Percentiles rank a stretch among this genome's conserved stretches.
Conservation (phyloP, 2,888 invertebrate genomes). For the Sylvicola fuscatus region DNA sequence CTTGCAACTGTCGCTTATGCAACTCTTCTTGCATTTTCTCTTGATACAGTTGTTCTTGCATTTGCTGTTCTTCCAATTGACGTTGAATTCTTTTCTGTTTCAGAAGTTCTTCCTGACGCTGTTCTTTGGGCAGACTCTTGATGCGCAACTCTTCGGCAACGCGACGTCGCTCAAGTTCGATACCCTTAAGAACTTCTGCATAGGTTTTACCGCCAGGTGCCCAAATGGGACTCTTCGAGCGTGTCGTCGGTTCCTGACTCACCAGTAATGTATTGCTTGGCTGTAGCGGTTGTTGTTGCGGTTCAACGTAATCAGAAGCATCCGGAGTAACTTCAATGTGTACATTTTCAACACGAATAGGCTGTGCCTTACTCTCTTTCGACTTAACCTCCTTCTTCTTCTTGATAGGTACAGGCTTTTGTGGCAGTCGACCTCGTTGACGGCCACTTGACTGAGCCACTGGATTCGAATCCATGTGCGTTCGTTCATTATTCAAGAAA, state of each 20-base stretch:
- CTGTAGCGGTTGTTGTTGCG: slow-evolving; percentile 2
- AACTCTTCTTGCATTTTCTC: slow-evolving; percentile 3
- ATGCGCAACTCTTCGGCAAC: slow-evolving; percentile 2
- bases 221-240: slow-evolving; percentile 55
- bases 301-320: background rate
- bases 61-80: slow-evolving; percentile 7
- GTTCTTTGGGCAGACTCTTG: slow-evolving; percentile 8
- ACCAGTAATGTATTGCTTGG: slow-evolving; percentile 11
- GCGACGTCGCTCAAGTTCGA: no score
- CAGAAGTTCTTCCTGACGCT: no score
- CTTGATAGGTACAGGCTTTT: no score
- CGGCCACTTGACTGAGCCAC: no score
- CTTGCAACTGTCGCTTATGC: slow-evolving; percentile 4
- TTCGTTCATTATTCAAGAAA: no score
- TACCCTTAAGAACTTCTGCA: slow-evolving; percentile 55
- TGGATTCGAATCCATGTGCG: no score
- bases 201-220: slow-evolving; percentile 51
- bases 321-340: slow-evolving; percentile 4
- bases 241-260: slow-evolving; percentile 19
- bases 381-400: no score
- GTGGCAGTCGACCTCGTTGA: no score
- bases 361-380: no score
- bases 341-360: no score
- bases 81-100: slow-evolving; percentile 10
- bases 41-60: background rate